Conservation (phyloP, 2,113 vertebrate species). For the Gasterosteus nipponicus region DNA sequence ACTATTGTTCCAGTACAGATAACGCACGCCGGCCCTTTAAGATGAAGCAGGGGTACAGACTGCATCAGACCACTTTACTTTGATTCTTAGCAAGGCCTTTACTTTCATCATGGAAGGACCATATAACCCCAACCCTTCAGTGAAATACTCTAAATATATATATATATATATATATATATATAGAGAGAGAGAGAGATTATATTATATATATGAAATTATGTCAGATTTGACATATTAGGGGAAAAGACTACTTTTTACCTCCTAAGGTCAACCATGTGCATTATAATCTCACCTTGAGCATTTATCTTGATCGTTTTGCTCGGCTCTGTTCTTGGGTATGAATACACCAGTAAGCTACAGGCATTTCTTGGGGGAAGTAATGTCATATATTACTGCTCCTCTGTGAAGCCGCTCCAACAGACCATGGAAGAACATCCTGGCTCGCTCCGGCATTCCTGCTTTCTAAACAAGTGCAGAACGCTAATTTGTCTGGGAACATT, state of each 20-base stretch:
- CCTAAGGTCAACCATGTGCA: neutral
- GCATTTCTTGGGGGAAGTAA: neutral
- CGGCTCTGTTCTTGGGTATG: neutral
- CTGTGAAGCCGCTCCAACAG: conserved; percentile 3
- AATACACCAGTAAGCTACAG: neutral
- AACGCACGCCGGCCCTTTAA: neutral
- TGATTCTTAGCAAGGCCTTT: neutral
- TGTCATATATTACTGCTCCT: neutral
- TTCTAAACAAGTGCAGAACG: conserved; percentile 36
- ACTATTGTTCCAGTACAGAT: neutral
- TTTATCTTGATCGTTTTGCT: neutral
- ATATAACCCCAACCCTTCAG: too few relatives aligned
- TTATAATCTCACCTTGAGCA: neutral
- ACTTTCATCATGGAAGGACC: too few relatives aligned
- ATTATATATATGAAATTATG: too few relatives aligned
- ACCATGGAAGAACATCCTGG: conserved; percentile 10
- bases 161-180: too few relatives aligned
- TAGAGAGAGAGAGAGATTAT: too few relatives aligned
- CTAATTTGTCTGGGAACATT: conserved; percentile 30
- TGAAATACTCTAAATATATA: too few relatives aligned
- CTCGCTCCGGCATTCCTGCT: conserved; percentile 4
- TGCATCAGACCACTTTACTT: neutral
- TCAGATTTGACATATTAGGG: neutral
- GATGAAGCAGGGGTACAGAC: neutral
- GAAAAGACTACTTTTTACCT: neutral